Evolutionary conservation across 2,888 invertebrate genomes (phyloP), one percentile per base, ranked within the genome.

Genomic region (Panopea generosa): DNA sequence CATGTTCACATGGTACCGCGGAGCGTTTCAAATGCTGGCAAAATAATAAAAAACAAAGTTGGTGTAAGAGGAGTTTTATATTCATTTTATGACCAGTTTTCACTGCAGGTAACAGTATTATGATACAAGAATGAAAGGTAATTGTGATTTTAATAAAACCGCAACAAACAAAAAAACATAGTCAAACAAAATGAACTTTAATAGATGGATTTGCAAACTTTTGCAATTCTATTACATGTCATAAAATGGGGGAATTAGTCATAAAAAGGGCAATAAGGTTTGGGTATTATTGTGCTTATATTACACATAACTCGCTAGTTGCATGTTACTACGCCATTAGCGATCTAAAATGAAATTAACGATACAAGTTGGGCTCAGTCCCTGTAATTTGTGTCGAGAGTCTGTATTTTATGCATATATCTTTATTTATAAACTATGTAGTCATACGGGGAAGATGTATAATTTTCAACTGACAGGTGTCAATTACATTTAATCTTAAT

Each of bases 301-400:
- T 56, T 56, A 55, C 65, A 38, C 16, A 38, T 22, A 47, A 56
- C 47, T 27, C 22, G 45, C 49, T 56, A 47, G 38, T 66, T 66
- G 66, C 66, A 66, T 66, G 66, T 66, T 56, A 66, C 47, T 47
- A 22, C 16, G 29, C 29, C 33, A 66, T 66, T 56, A 66, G 56
- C 11, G n/a, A 38, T 56, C 27, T 38, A 29, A 66, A 65, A 66
- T 49, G 49, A 24, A 66, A 66, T 56, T 14, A 49, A 66, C 45
- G n/a, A n/a, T 33, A 56, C 47, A 33, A 29, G 33, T 55, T 49
- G 49, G 27, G 43, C 49, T 20, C 20, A 29, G 18, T 18, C 47
- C 24, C 55, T 66, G 66, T 66, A 66, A 66, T 66, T 66, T 66
- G 56, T 49, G 56, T 33, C 29, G 16, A 20, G 20, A 49, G 38